phyloP scores from a whole-genome alignment of 2,113 vertebrate species.

The Anarrhichthys ocellatus region DNA sequence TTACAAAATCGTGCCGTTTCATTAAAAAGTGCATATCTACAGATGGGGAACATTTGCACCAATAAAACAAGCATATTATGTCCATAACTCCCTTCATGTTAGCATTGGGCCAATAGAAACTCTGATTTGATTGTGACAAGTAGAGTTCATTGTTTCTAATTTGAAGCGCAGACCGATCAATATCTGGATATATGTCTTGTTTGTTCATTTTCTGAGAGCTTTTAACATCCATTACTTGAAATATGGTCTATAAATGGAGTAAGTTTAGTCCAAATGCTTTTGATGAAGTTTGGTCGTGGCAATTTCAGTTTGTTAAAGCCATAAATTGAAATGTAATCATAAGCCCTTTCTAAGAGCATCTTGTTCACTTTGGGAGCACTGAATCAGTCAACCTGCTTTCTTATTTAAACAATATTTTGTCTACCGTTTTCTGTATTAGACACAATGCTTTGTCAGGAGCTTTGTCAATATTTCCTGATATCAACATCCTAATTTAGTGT shows the following conservation, averaged over 20 bases:
- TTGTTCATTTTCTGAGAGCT: not conserved
- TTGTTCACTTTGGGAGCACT: not conserved
- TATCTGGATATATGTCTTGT: too few species aligned
- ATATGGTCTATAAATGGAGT: not conserved
- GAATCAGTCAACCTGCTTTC: not conserved
- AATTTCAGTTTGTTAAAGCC: too few species aligned
- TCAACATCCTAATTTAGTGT: not conserved
- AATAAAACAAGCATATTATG: too few species aligned
- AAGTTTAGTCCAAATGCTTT: not conserved
- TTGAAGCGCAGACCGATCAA: too few species aligned
- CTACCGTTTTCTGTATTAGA: not conserved
- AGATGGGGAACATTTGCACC: too few species aligned
- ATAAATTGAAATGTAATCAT: not conserved
- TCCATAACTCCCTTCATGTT: not conserved
- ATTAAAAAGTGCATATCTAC: too few species aligned
- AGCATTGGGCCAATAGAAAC: not conserved
- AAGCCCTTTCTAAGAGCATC: too few species aligned
- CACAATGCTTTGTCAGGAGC: not conserved
- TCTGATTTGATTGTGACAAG: too few species aligned
- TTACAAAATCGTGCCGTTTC: too few species aligned
- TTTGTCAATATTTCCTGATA: conserved; percentile 34
- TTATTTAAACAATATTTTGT: not conserved
- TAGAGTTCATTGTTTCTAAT: too few species aligned
- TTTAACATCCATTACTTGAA: not conserved
- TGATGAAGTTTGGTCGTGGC: not conserved